Base-by-base conservation (phyloP, 2,888 invertebrate genomes). In the Thecophora atra region DNA sequence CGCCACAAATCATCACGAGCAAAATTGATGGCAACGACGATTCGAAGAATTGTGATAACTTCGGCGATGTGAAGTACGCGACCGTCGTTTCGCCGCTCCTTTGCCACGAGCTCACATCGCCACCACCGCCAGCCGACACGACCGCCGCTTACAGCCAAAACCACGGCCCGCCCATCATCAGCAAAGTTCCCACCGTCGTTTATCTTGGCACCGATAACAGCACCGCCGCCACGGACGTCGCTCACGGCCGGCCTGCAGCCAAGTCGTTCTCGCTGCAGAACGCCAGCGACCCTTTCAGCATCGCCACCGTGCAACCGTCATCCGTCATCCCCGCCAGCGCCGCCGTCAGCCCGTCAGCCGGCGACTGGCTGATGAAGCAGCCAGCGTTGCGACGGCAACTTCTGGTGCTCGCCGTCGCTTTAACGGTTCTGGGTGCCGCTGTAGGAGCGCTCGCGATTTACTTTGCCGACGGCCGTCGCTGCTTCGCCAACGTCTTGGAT, bases 331-430 rank as follows among this genome's bases (percentile, higher is more conserved):
- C 72, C 24, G 37, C 71, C 13, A 72, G 37, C 70, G 70, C 60
- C 19, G 44, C 63, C 52, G 84, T n/a, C n/a, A n/a, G n/a, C n/a
- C n/a, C n/a, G n/a, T n/a, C n/a, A n/a, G n/a, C n/a, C n/a, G n/a
- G 80, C 77, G 82, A 85, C 56, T 83, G 82, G 80, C 73, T 85
- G 91, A 91, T 85, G 89, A 91, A 71, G 92, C 93, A 67, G 91
- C 93, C 85, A 89, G 91, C 89, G 91, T 88, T 72, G 91, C 93
- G 75, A 89, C 91, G 78, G 89, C 89, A 88, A 79, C 77, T 87
- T 1, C 74, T 86, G 7, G 74, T 85, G 26, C 77, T 86, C 79
- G 87, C 86, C 58, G 78, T 84, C 13, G 84, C 87, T 17, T 85
- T 86, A 72, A 84, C 82, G 56, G 84, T 86, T 21, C 80, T 86